Base-by-base conservation (phyloP, 2,797 vertebrate species). In the Malurus splendens region DNA sequence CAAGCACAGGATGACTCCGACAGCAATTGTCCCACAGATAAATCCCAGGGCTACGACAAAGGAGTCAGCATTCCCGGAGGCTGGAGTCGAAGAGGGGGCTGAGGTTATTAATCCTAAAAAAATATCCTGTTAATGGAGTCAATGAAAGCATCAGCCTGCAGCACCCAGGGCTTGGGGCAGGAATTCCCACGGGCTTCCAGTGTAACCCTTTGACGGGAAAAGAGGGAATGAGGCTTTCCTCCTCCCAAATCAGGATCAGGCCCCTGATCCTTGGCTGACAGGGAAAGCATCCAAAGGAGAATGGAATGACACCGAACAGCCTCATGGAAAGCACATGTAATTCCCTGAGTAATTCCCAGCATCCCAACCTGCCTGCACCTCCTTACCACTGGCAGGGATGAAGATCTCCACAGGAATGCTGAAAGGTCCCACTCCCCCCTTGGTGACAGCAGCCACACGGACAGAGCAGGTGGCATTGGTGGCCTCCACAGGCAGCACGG, bases 391-490 rank as follows among this genome's bases (percentile, higher is more conserved):
- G 18, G 87, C 95, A 10, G 98, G 97, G 93, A 99, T 97, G 91
- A 97, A 97, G 76, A 98, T 45, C 56, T 86, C 92, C 92, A 98
- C 95, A 0, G 96, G 97, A 38, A 95, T 90, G 92, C 98, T 99
- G 97, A 97, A 96, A 73, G 98, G 98, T 52, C 99, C 99, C 24
- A 97, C 95, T 15, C 99, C 99, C 11, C 98, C 98, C 45, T 94
- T 97, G 8, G 98, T 99, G 96, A 98, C 67, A 1, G 98, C 98
- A 0, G 98, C 98, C 44, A 99, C 98, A 54, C 97, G 97, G 93
- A 99, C 90, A 7, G 94, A 97, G 95, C 98, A 99, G 3, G 98
- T 98, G 62, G 96, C 96, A 2, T 99, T 99, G 86, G 98, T 98
- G 92, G 96, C 96, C 57, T 83, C 72, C 61, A 97, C 86, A 0